Base-by-base conservation (phyloP, 2,888 invertebrate genomes). In the Psococerastis gibbosa region DNA sequence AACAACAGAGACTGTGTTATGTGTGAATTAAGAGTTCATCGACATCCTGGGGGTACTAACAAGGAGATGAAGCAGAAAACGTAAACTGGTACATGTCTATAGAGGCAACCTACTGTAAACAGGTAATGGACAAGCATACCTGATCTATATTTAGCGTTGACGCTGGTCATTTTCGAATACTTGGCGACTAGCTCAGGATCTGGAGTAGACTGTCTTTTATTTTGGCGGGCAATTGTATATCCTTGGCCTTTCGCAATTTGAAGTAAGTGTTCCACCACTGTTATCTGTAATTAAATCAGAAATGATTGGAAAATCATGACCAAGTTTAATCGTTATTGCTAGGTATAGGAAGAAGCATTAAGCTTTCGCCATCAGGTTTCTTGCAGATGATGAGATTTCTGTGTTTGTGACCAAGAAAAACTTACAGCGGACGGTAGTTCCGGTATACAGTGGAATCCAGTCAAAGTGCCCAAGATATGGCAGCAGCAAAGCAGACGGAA, bases 391-490 rank as follows among this genome's bases (percentile, higher is more conserved):
- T n/a, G 9, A 9, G 31, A 31, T 31, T 31, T 33, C 33, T 33
- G 15, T 33, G 31, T 31, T 31, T 9, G 31, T 9, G 6, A 9
- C 15, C 15, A 33, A 6, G 15, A 33, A 33, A 5, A 20, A 38
- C 38, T 38, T 38, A 38, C 38, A 38, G 18, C 38, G 6, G 20
- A 20, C 38, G 20, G 17, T 5, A 38, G 5, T 38, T 38, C 38
- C 3, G 38, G 38, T 5, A 22, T 13, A 20, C 38, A 38, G 22
- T 17, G 38, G 8, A 5, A 20, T 11, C 38, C 38, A 11, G 38
- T n/a, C 22, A 5, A 38, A 13, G 6, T 20, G 3, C n/a, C 38
- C 22, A 13, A 38, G 18, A 5, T 18, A 3, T 9, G 20, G 38
- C 22, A 16, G 6, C 8, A 38, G 38, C 38, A 16, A 38, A 18